Base-by-base conservation (phyloP, 2,797 vertebrate species). In the Mionectes olivaceus region DNA sequence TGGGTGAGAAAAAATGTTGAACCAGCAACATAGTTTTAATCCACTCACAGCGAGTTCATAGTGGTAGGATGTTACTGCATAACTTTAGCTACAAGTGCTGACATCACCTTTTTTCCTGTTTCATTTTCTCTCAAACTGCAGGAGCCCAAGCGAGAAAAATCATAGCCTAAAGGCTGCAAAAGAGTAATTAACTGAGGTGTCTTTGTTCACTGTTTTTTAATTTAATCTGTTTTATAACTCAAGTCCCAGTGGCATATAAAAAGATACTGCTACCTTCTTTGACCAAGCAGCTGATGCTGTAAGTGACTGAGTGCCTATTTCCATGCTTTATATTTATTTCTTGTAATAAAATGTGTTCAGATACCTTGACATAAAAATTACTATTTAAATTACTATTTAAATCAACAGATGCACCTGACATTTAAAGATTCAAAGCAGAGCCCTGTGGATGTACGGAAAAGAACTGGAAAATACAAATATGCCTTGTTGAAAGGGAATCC, bases 121-220 rank as follows among this genome's bases (percentile, higher is more conserved):
- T 30, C 13, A 82, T 90, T 90, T 90, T 90, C 71, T 69, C 64
- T 89, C 56, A 87, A 80, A 86, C 11, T 83, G 57, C 59, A 79
- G 67, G 14, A 94, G 50, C 27, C 16, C 47, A 82, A 87, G 86
- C 0, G 1, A 90, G 83, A 80, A 89, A 86, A 95, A 95, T 93
- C 53, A 43, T 50, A 87, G 41, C 92, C 81, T 87, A 57, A 85
- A 83, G 90, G 19, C 41, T 79, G 41, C 52, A 90, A 46, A 44
- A 79, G 19, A 86, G 55, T 88, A 93, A 95, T 95, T 95, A 95
- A 93, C 17, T 83, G 69, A 83, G 35, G 60, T 87, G 52, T 50
- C 90, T 89, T 84, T 90, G 41, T 79, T 94, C 68, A 37, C 19
- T 64, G 17, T 9, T 82, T 93, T 86, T 90, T 57, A 82, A 89